Evolutionary conservation across 2,797 vertebrate species (phyloP).

Genomic region (Dicrostonyx torquatus): DNA sequence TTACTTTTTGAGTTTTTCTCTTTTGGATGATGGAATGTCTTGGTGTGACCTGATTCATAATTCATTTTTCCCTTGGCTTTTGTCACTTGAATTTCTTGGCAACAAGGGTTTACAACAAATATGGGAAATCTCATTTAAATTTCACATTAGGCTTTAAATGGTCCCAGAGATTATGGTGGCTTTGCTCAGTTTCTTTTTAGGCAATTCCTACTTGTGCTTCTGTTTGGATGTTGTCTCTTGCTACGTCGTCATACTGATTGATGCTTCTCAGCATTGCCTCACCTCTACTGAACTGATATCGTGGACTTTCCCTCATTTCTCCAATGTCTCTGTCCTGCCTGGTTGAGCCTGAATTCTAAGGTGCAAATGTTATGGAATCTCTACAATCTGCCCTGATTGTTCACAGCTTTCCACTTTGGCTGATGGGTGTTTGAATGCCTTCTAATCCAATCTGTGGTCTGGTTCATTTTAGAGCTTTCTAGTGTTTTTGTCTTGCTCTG

Average conservation of each 20-base stretch:
- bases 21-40: background rate
- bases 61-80: constrained; percentile 36
- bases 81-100: background rate
- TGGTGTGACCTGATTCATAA: background rate
- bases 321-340: background rate
- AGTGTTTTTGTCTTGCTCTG: background rate
- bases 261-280: background rate
- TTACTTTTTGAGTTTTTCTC: background rate
- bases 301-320: background rate
- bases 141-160: background rate
- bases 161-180: background rate
- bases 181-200: background rate
- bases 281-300: background rate
- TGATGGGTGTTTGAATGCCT: background rate
- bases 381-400: background rate
- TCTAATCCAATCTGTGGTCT: background rate
- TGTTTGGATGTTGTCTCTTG: background rate
- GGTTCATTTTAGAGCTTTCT: background rate
- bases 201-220: background rate
- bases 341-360: background rate
- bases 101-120: background rate
- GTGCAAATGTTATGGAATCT: background rate
- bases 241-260: background rate
- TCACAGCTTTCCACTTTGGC: background rate
- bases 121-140: background rate